Evolutionary conservation across 2,113 vertebrate genomes (phyloP).

Genomic region (Diphyllodes magnificus): DNA sequence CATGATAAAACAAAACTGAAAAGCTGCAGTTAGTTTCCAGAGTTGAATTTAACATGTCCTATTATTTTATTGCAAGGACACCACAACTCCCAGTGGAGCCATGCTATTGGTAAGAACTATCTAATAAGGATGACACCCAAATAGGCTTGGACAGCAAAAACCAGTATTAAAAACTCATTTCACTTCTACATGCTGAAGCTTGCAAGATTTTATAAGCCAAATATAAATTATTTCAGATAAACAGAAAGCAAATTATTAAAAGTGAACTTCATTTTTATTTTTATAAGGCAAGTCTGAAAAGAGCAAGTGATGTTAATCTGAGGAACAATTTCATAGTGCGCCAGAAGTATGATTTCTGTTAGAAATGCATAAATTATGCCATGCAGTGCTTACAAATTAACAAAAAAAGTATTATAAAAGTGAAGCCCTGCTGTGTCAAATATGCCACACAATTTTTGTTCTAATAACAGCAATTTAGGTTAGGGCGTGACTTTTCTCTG

Average conservation of each 20-base stretch:
- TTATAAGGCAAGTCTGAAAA: neutral
- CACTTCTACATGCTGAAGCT: neutral
- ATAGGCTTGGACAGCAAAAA: neutral
- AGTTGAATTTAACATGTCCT: neutral
- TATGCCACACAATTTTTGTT: constrained; percentile 21
- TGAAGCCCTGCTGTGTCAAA: constrained; percentile 19
- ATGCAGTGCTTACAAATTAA: neutral
- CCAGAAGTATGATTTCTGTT: neutral
- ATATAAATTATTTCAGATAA: neutral
- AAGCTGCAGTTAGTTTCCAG: neutral
- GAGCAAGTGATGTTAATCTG: constrained; percentile 5
- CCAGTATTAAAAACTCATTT: neutral
- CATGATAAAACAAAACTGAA: neutral
- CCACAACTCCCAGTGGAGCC: neutral
- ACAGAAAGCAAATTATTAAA: neutral
- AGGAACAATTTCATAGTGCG: neutral
- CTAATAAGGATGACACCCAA: neutral
- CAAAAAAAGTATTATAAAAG: constrained; percentile 6
- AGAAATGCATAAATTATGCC: neutral
- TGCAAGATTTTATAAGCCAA: neutral
- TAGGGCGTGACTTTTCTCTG: constrained; percentile 40
- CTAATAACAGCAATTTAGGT: constrained; percentile 34
- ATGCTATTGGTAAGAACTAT: neutral
- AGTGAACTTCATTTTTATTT: neutral
- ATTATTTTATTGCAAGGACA: neutral